Evolutionary conservation across 2,888 invertebrate genomes (phyloP).

Genomic region (Dynastes tityus): DNA sequence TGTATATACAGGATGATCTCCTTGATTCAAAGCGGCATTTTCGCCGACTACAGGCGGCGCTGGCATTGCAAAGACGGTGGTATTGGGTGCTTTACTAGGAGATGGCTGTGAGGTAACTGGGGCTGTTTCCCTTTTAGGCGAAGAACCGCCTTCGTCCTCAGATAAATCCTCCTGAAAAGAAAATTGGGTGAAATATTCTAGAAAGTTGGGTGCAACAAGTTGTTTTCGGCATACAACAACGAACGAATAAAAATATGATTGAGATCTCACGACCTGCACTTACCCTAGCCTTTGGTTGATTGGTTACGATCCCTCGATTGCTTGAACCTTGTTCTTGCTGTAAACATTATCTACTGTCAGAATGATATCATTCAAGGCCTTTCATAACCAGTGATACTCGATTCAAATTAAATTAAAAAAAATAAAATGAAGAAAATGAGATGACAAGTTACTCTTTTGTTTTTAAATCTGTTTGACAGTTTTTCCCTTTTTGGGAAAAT

Average conservation of each 20-base stretch:
- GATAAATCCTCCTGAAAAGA: slow-evolving; percentile 67
- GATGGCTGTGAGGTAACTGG: slow-evolving; percentile 71
- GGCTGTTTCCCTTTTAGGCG: slow-evolving; percentile 37
- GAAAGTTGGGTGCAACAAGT: slow-evolving; percentile 5
- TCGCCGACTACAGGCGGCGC: slow-evolving; percentile 75
- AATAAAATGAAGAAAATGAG: background rate
- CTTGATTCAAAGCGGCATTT: slow-evolving; percentile 79
- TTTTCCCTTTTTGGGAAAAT: too few relatives aligned
- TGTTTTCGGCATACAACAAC: slow-evolving; percentile 20
- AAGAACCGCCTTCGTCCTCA: slow-evolving; percentile 61
- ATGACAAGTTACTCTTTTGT: background rate
- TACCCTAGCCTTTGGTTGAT: slow-evolving; percentile 65
- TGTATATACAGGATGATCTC: slow-evolving; percentile 72
- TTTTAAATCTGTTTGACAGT: too few relatives aligned
- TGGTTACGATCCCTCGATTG: slow-evolving; percentile 61
- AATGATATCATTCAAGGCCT: slow-evolving; percentile 53
- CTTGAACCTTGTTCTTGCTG: slow-evolving; percentile 65
- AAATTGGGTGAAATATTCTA: background rate
- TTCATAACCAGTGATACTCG: slow-evolving; percentile 42
- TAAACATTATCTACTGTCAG: slow-evolving; percentile 64
- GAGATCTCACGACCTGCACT: slow-evolving; percentile 55
- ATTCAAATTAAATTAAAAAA: background rate
- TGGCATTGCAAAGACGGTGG: slow-evolving; percentile 79
- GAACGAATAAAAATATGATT: background rate
- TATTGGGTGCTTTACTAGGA: slow-evolving; percentile 70